Conservation (phyloP, 2,113 vertebrate genomes). For the Odocoileus hemionus region DNA sequence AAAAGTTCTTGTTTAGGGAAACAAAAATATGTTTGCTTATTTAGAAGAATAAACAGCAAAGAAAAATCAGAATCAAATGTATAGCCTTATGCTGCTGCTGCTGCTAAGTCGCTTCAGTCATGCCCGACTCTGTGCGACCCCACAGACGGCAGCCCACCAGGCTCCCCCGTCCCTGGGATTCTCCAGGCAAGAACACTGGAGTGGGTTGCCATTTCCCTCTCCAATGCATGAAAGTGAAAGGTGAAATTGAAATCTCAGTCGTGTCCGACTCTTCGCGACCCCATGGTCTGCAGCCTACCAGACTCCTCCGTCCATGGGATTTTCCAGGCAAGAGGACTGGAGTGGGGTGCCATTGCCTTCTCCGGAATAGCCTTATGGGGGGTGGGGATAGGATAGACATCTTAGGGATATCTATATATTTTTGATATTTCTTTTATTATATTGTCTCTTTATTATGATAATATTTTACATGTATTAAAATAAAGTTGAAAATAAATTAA, state of each 20-base stretch:
- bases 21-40: not conserved
- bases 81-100: not conserved
- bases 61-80: not conserved
- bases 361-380: not conserved
- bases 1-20: not conserved
- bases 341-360: too few species aligned
- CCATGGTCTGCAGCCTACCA: too few species aligned
- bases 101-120: too few species aligned
- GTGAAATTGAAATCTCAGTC: too few species aligned
- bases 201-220: too few species aligned
- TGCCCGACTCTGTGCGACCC: too few species aligned
- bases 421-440: not conserved
- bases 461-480: not conserved
- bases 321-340: too few species aligned
- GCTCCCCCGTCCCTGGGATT: too few species aligned
- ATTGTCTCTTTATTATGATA: not conserved
- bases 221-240: too few species aligned
- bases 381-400: not conserved
- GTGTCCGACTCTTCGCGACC: too few species aligned
- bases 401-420: not conserved
- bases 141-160: too few species aligned
- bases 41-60: not conserved
- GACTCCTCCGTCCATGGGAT: accelerated
- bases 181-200: too few species aligned
- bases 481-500: not conserved